phyloP scores from a whole-genome alignment of 2,797 vertebrate species.

The Manis crassicaudata region DNA sequence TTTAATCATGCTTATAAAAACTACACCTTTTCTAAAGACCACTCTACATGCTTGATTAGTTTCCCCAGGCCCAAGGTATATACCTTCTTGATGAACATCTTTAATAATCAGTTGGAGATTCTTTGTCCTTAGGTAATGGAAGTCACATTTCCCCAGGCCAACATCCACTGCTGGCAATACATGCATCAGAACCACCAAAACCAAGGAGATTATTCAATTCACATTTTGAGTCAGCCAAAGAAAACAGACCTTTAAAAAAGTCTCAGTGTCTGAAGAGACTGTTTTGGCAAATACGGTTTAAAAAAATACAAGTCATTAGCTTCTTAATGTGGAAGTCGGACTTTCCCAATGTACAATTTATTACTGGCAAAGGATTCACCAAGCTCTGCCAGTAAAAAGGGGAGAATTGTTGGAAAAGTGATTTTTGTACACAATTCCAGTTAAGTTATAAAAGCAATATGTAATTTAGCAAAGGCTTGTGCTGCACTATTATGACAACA shows the following conservation, averaged over 20 bases:
- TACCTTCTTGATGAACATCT: slow-evolving; percentile 9
- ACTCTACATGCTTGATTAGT: not conserved
- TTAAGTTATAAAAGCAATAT: slow-evolving; percentile 76
- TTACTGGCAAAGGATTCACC: slow-evolving; percentile 80
- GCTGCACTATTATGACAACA: slow-evolving; percentile 75
- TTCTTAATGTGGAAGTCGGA: slow-evolving; percentile 81
- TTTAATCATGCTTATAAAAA: not conserved
- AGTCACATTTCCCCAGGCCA: slow-evolving; percentile 62
- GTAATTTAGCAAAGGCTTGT: slow-evolving; percentile 79
- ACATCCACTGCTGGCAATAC: slow-evolving; percentile 64
- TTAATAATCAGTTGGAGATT: slow-evolving; percentile 37
- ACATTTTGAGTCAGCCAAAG: slow-evolving; percentile 68
- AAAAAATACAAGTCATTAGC: slow-evolving; percentile 79
- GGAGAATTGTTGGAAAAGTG: slow-evolving; percentile 79
- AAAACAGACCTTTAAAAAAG: slow-evolving; percentile 79
- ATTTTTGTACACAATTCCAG: slow-evolving; percentile 70
- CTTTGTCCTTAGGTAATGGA: slow-evolving; percentile 13
- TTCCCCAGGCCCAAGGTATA: not conserved
- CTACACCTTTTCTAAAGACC: not conserved
- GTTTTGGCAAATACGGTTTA: slow-evolving; percentile 79
- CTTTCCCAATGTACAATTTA: slow-evolving; percentile 85
- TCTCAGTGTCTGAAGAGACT: slow-evolving; percentile 71
- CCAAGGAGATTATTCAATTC: slow-evolving; percentile 76
- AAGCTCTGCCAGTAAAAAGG: slow-evolving; percentile 82
- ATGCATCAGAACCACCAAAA: slow-evolving; percentile 68